A percentile compares a stretch with the other conserved stretches of the same genome.
phyloP scores from a whole-genome alignment of 2,797 vertebrate species.

The Gymnodraco acuticeps region DNA sequence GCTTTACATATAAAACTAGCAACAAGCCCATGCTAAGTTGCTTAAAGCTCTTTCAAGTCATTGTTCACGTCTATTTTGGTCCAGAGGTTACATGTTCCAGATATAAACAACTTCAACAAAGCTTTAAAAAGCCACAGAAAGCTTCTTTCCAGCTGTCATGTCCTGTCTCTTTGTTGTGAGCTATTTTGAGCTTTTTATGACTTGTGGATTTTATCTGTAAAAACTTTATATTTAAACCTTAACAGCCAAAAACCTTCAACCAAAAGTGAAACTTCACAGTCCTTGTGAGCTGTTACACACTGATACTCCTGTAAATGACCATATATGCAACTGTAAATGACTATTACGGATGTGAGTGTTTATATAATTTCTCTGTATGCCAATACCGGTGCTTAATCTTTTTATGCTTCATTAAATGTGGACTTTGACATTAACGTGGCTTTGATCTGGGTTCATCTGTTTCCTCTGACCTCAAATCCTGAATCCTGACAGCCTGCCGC shows the following conservation, averaged over 20 bases:
- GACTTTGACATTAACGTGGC: constrained; percentile 53
- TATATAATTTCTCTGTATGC: constrained; percentile 60
- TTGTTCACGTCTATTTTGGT: no score
- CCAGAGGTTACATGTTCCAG: no score
- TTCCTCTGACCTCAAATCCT: not conserved
- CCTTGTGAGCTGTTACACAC: not conserved
- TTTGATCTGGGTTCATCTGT: constrained; percentile 16
- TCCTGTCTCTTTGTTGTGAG: not conserved
- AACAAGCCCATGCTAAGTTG: no score
- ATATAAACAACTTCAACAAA: no score
- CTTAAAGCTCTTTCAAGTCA: no score
- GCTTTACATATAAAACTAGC: no score
- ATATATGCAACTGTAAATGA: constrained; percentile 82
- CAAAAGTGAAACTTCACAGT: not conserved
- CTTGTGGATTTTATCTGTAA: not conserved
- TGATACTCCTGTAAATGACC: constrained; percentile 62
- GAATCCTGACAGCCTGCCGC: no score
- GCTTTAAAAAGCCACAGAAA: not conserved
- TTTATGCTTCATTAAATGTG: constrained; percentile 81
- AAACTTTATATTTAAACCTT: not conserved
- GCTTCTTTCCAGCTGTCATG: not conserved
- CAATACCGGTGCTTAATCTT: constrained; percentile 46
- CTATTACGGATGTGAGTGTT: constrained; percentile 57
- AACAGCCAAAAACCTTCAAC: constrained; percentile 6
- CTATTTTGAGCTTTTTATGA: not conserved